phyloP scores from a whole-genome alignment of 2,113 vertebrate genomes.

The Gadus macrocephalus region DNA sequence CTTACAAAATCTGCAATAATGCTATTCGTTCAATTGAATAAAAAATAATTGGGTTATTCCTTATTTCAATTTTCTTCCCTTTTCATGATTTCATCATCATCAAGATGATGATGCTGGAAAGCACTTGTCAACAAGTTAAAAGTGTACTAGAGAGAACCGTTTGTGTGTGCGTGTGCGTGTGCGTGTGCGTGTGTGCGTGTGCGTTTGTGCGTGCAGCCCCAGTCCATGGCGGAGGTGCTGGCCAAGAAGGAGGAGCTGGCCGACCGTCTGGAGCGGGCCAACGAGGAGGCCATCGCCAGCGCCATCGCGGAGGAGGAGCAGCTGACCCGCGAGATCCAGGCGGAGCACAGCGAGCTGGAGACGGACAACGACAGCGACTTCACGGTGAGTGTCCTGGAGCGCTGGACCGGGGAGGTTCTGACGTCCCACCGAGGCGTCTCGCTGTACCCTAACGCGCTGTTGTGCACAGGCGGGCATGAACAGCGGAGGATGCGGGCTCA shows the following conservation, averaged over 20 bases:
- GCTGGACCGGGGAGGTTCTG: neutral
- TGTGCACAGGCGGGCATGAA: constrained; percentile 77
- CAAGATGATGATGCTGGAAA: too few relatives aligned
- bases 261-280: constrained; percentile 93
- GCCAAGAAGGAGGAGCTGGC: constrained; percentile 98
- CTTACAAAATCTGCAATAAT: too few relatives aligned
- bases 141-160: neutral
- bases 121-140: neutral
- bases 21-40: too few relatives aligned
- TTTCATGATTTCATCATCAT: too few relatives aligned
- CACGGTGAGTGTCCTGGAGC: constrained; percentile 75
- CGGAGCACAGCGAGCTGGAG: constrained; percentile 91
- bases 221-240: constrained; percentile 97
- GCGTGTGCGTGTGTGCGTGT: constrained; percentile 34
- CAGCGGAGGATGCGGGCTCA: constrained; percentile 80
- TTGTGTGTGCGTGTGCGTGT: constrained; percentile 7
- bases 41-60: neutral
- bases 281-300: constrained; percentile 97
- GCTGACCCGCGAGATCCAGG: constrained; percentile 92
- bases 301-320: constrained; percentile 98
- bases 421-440: neutral
- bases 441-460: neutral
- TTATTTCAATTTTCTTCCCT: neutral
- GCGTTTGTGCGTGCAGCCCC: constrained; percentile 44
- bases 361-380: constrained; percentile 93